phyloP scores from a whole-genome alignment of 2,888 invertebrate species.

The Aproaerema taeniolella region DNA sequence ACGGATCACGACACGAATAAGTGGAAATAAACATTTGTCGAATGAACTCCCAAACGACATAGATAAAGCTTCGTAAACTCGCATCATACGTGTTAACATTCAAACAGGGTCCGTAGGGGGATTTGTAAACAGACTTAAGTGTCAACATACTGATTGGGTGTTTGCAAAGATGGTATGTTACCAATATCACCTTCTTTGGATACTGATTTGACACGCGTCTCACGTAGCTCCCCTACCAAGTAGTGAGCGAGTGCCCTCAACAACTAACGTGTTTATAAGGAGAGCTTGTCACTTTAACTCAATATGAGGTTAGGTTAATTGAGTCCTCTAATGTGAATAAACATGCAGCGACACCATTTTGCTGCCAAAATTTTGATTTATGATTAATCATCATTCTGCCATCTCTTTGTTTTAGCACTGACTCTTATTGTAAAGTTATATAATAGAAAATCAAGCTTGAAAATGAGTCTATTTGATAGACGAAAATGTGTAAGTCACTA shows the following conservation, averaged over 20 bases:
- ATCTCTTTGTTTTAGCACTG: no score
- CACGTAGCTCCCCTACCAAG: constrained; percentile 27
- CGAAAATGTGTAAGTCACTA: no score
- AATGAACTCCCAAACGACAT: no score
- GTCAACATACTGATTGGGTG: constrained; percentile 42
- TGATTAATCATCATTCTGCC: no score
- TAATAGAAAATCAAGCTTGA: no score
- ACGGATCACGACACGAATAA: no score
- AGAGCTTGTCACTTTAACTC: not conserved
- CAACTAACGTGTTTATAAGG: not conserved
- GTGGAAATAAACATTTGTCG: no score
- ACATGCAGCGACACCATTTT: no score
- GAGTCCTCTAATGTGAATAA: not conserved
- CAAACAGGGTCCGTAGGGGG: constrained; percentile 20
- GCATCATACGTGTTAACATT: constrained; percentile 19
- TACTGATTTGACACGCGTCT: constrained; percentile 22
- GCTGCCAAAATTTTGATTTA: no score
- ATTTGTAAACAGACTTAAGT: constrained; percentile 30
- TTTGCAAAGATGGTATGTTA: constrained; percentile 27
- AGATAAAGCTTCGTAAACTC: no score
- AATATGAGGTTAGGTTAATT: not conserved
- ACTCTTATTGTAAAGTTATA: no score
- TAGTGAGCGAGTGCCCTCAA: constrained; percentile 19
- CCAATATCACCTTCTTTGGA: constrained; percentile 24
- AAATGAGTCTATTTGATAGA: no score